Conservation (phyloP, 2,888 invertebrate genomes). For the Rhingia rostrata region DNA sequence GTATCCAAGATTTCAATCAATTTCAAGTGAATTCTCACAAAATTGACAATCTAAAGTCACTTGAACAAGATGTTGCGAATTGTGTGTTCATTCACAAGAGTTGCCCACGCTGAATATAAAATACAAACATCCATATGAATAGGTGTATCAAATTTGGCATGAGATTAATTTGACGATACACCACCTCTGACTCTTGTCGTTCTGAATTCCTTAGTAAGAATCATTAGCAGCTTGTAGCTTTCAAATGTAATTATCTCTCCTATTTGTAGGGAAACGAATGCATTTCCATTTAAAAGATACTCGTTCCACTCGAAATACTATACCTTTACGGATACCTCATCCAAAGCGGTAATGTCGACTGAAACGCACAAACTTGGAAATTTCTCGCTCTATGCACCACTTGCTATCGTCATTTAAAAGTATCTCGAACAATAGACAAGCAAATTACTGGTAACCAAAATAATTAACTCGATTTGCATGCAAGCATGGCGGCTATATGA, state of each 20-base stretch:
- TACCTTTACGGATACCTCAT: neutral
- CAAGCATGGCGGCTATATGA: conserved; percentile 1
- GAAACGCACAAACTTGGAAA: conserved; percentile 11
- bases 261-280: too few species aligned
- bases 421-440: conserved; percentile 1
- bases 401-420: conserved; percentile 22
- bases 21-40: neutral
- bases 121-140: too few species aligned
- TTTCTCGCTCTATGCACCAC: conserved; percentile 34
- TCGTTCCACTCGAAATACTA: neutral
- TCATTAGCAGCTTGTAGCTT: neutral
- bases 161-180: neutral
- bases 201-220: neutral
- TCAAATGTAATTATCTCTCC: too few species aligned
- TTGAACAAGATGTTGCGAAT: too few species aligned
- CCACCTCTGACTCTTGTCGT: neutral
- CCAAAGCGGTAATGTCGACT: neutral
- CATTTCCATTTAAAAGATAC: neutral
- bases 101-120: too few species aligned
- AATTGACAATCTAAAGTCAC: too few species aligned
- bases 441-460: conserved; percentile 31
- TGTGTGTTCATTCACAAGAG: too few species aligned
- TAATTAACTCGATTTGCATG: conserved; percentile 51
- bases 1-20: neutral
- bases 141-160: too few species aligned